Evolutionary conservation across 2,113 vertebrate species (phyloP), one percentile per base, ranked within the genome.

Genomic region (Arenaria interpres): DNA sequence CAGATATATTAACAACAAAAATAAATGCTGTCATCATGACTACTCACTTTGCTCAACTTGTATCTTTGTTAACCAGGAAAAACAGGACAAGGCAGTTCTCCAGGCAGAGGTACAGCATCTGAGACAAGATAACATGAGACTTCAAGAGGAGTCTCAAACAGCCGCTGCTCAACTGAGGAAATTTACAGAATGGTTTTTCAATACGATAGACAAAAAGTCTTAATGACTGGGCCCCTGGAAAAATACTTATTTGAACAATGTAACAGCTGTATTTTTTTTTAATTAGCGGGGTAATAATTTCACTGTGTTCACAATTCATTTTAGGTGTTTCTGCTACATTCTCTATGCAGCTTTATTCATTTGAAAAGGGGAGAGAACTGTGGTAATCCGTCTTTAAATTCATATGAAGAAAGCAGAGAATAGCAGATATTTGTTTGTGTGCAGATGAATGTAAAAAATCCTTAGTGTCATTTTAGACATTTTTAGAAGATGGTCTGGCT

Each of bases 171-270:
- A 99, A 95, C 99, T 99, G 97, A 98, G 99, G 96, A 99, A 99
- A 96, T 99, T 99, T 98, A 99, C 99, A 0, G 99, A 99, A 97
- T 99, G 99, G 99, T 99, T 99, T 97, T 99, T 99, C 98, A 99
- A 98, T 97, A 98, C 98, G 3, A 98, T 99, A 17, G 99, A 99
- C 97, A 99, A 99, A 96, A 99, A 99, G 92, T 98, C 98, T 19
- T 98, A 98, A 97, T 83, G 54, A 16, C 56, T 56, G 43, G 48
- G 64, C 50, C 81, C 66, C 76, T 69, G 45, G 77, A 83, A 93
- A 66, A 66, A 63, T 33, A 6, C 24, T 35, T 64, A 27, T 22
- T 85, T 80, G 74, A 95, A 53, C 66, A 85, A 88, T 8, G 1
- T 76, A 94, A 96, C 91, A 75, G 21, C 74, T 75, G 87, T 81